These are phyloP conservation scores for Spea hammondii DNA, from an alignment of 2,797 vertebrate species.

Conservation along the genomic window DNA sequence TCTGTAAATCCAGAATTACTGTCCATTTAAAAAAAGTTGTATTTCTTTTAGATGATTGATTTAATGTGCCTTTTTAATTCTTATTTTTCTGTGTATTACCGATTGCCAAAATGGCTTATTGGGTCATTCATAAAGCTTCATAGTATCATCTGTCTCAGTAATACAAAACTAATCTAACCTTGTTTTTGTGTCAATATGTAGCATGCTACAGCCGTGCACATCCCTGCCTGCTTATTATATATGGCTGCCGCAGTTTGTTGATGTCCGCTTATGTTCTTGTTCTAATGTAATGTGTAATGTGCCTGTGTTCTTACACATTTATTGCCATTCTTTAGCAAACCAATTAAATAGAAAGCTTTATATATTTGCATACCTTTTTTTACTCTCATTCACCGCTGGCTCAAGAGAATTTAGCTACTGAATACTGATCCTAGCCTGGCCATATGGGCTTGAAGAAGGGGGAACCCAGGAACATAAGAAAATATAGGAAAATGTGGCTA, in stretches of 20 bases:
- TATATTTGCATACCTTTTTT: neutral
- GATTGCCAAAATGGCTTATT: conserved; percentile 21
- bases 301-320: neutral
- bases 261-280: too few species aligned
- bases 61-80: conserved; percentile 15
- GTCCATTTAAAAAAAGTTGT: too few species aligned
- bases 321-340: neutral
- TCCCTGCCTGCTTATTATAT: too few species aligned
- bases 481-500: too few species aligned
- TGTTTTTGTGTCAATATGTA: too few species aligned
- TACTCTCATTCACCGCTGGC: neutral
- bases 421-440: too few species aligned
- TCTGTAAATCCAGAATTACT: too few species aligned
- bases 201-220: too few species aligned
- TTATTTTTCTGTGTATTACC: conserved; percentile 28
- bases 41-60: too few species aligned
- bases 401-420: neutral
- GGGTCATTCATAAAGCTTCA: conserved; percentile 24
- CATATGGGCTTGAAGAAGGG: too few species aligned
- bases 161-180: neutral
- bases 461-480: too few species aligned
- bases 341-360: conserved; percentile 2
- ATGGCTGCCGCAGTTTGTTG: too few species aligned
- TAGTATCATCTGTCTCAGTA: conserved; percentile 27
- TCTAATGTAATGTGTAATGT: neutral